Evolutionary conservation across 2,113 vertebrate species (phyloP).

Genomic region (Bubo blakistoni): DNA sequence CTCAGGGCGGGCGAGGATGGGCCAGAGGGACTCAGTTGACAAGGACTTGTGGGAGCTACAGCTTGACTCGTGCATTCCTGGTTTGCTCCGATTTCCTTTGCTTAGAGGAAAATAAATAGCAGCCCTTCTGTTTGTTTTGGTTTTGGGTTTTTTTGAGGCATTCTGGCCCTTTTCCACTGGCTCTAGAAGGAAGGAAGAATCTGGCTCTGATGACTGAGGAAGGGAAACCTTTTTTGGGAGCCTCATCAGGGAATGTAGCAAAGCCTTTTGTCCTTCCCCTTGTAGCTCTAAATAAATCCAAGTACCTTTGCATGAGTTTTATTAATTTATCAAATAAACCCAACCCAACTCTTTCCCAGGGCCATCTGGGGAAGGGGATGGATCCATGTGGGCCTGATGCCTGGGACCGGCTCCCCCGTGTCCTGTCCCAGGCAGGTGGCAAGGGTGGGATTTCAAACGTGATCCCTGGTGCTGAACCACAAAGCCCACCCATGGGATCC

Average conservation of each 20-base stretch:
- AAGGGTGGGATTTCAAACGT: not conserved
- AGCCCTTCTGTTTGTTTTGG: not conserved
- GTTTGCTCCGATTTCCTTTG: not conserved
- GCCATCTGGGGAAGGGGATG: accelerated
- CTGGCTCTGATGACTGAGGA: not conserved
- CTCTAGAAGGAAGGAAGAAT: not conserved
- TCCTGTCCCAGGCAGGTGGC: not conserved
- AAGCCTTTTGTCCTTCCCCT: not conserved
- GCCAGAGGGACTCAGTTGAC: not conserved
- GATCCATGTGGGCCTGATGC: accelerated
- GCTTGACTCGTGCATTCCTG: not conserved
- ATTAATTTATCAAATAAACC: not conserved
- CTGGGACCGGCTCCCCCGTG: accelerated
- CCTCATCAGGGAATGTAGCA: not conserved
- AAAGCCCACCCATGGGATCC: not conserved
- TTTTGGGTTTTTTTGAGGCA: not conserved
- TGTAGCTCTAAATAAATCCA: not conserved
- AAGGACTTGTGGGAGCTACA: not conserved
- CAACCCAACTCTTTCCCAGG: not conserved
- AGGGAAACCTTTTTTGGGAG: not conserved
- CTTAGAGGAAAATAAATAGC: not conserved
- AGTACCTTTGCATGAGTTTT: not conserved
- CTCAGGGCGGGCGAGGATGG: accelerated
- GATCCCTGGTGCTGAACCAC: not conserved
- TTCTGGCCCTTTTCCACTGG: not conserved